Conservation (phyloP, 2,797 vertebrate genomes). For the Botia kubotai region DNA sequence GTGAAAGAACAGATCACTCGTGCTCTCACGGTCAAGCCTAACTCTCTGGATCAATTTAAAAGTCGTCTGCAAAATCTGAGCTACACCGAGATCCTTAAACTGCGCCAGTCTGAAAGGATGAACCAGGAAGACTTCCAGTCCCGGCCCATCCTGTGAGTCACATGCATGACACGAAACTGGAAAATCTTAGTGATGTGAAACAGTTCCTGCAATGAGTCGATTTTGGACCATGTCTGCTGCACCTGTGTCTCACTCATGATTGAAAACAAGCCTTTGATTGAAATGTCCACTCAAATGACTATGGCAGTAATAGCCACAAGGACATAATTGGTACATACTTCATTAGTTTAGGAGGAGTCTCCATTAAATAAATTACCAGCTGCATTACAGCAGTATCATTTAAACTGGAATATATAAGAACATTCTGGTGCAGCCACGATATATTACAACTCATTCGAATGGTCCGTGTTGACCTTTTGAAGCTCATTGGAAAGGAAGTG, state of each 20-base stretch:
- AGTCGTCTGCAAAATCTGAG: slow-evolving; percentile 98
- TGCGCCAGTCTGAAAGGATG: slow-evolving; percentile 99
- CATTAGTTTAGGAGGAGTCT: slow-evolving; percentile 27
- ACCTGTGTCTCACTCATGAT: slow-evolving; percentile 27
- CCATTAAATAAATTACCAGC: slow-evolving; percentile 37
- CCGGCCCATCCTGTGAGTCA: slow-evolving; percentile 95
- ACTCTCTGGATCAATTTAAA: slow-evolving; percentile 99
- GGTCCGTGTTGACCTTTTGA: slow-evolving; percentile 6
- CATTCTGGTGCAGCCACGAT: slow-evolving; percentile 17
- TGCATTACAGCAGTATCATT: slow-evolving; percentile 39
- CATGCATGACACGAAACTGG: not conserved
- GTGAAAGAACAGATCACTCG: slow-evolving; percentile 99
- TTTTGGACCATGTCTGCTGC: slow-evolving; percentile 30
- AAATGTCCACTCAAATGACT: slow-evolving; percentile 37
- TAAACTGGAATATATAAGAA: slow-evolving; percentile 22
- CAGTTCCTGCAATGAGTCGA: not conserved
- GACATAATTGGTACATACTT: not conserved
- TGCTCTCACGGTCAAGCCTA: slow-evolving; percentile 97
- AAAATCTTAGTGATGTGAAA: slow-evolving; percentile 16
- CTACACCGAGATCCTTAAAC: slow-evolving; percentile 99
- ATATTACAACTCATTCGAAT: slow-evolving; percentile 29
- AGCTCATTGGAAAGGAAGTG: slow-evolving; percentile 18
- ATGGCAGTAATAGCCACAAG: not conserved
- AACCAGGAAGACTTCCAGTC: slow-evolving; percentile 99
- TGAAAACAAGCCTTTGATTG: slow-evolving; percentile 45